Conservation (phyloP, 2,113 vertebrate species). For the Peromyscus leucopus region DNA sequence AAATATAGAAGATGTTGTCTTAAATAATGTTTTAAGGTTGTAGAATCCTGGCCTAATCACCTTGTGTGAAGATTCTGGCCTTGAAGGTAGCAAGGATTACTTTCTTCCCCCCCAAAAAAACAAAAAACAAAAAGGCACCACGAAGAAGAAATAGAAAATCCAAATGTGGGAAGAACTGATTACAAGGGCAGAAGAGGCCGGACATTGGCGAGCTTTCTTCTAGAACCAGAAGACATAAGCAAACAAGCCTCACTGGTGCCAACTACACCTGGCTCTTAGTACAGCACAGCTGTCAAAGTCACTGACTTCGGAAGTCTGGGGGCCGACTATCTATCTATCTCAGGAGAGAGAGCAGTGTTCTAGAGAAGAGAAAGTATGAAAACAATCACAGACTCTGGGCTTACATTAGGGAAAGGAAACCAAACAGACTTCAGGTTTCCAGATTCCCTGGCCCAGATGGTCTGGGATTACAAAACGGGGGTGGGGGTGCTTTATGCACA, state of each 20-base stretch:
- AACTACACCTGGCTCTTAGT: background rate
- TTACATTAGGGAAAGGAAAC: conserved; percentile 12
- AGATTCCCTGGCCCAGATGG: conserved; percentile 12
- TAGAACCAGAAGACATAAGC: background rate
- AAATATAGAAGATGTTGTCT: background rate
- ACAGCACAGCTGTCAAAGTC: background rate
- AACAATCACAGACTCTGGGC: background rate
- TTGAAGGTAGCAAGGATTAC: background rate
- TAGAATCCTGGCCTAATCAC: background rate
- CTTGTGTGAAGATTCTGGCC: background rate
- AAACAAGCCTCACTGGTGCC: background rate
- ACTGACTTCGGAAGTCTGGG: background rate
- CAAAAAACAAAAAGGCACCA: background rate
- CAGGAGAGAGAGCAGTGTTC: background rate
- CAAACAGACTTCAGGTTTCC: background rate
- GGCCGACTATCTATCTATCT: background rate
- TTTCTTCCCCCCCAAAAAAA: background rate
- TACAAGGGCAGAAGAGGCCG: background rate
- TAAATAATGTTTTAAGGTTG: background rate
- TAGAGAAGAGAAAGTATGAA: background rate
- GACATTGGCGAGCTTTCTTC: background rate
- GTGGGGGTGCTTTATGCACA: background rate
- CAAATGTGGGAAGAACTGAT: background rate
- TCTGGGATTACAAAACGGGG: background rate
- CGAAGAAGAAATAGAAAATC: background rate